phyloP scores from a whole-genome alignment of 2,113 vertebrate species.

The Tonatia bakeri region DNA sequence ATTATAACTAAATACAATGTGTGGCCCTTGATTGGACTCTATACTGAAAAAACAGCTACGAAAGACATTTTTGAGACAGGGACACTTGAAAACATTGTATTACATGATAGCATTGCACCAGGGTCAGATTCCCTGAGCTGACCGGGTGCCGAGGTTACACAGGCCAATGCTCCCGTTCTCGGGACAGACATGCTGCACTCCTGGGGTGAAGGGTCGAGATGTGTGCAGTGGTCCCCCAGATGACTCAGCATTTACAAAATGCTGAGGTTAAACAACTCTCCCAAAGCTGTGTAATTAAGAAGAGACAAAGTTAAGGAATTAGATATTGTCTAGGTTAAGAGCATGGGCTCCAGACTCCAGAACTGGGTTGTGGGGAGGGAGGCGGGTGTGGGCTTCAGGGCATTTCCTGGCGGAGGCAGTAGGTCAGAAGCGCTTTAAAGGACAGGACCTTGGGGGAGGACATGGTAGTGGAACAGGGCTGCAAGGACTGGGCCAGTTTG shows the following conservation, averaged over 20 bases:
- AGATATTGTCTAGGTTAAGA: background rate
- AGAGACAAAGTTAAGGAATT: background rate
- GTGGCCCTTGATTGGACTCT: background rate
- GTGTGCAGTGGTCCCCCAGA: background rate
- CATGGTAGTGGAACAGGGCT: background rate
- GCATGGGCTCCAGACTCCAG: background rate
- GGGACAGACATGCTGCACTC: background rate
- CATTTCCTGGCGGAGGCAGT: background rate
- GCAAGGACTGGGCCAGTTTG: constrained; percentile 23
- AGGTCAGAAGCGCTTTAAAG: background rate
- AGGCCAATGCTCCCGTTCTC: background rate
- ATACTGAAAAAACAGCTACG: background rate
- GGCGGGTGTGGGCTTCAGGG: background rate
- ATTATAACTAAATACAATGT: background rate
- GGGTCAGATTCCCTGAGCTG: background rate
- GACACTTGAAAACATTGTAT: background rate
- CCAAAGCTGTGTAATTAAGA: background rate
- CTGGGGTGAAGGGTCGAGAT: background rate
- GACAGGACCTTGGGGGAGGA: background rate
- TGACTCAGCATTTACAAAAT: background rate
- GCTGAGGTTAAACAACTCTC: background rate
- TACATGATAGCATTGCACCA: background rate
- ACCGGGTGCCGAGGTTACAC: background rate
- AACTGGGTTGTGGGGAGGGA: background rate
- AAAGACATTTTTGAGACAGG: background rate